phyloP scores from a whole-genome alignment of 2,797 vertebrate genomes.

The Darevskia nairensis region DNA sequence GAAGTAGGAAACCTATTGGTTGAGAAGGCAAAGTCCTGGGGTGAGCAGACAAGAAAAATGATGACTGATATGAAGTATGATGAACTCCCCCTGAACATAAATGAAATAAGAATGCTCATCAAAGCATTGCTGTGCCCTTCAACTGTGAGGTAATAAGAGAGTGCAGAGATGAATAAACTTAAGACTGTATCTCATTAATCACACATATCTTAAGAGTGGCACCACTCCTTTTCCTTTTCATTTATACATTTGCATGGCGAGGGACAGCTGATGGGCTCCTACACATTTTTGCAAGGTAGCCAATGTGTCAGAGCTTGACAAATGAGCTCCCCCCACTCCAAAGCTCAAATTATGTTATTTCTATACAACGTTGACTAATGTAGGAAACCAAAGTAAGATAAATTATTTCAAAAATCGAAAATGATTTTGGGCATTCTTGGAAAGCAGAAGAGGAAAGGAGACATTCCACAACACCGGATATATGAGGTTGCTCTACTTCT shows the following conservation, averaged over 20 bases:
- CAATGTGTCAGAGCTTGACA: constrained; percentile 73
- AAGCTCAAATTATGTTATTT: constrained; percentile 55
- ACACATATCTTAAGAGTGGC: constrained; percentile 28
- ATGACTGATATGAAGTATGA: constrained; percentile 35
- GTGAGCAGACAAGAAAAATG: constrained; percentile 45
- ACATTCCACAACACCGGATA: constrained; percentile 32
- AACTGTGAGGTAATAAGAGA: constrained; percentile 51
- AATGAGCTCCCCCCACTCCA: constrained; percentile 57
- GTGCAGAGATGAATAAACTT: constrained; percentile 63
- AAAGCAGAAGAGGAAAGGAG: background rate
- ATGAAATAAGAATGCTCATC: constrained; percentile 51
- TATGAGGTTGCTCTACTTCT: background rate
- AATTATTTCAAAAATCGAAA: constrained; percentile 59
- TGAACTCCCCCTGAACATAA: constrained; percentile 53
- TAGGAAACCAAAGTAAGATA: constrained; percentile 50
- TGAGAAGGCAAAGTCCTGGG: constrained; percentile 44
- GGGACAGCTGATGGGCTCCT: constrained; percentile 51
- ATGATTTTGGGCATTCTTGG: constrained; percentile 50
- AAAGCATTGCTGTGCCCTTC: constrained; percentile 47
- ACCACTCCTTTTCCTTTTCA: constrained; percentile 53
- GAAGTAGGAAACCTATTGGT: constrained; percentile 14
- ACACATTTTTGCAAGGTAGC: constrained; percentile 68
- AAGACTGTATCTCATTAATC: constrained; percentile 61
- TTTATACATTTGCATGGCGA: constrained; percentile 44
- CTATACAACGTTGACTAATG: constrained; percentile 39